Evolutionary conservation across 2,113 vertebrate genomes (phyloP).

Genomic region (Pterophyllum scalare): DNA sequence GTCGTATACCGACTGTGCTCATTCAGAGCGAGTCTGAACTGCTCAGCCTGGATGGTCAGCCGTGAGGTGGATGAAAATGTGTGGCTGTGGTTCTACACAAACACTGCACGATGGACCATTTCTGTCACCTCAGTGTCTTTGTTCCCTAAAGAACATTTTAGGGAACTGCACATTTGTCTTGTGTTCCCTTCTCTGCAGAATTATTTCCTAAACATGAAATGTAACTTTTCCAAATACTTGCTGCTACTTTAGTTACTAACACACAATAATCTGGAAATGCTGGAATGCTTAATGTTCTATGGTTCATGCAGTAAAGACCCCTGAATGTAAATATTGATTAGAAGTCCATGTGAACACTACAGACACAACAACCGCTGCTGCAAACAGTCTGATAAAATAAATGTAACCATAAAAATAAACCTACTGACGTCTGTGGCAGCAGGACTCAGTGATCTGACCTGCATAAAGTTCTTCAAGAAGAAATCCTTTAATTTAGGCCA

Average conservation of each 20-base stretch:
- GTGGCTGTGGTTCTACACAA: no score
- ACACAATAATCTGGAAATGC: not conserved
- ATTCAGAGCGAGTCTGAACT: not conserved
- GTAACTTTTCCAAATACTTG: no score
- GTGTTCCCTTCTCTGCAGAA: not conserved
- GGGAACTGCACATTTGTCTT: not conserved
- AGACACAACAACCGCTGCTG: no score
- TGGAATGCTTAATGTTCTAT: not conserved
- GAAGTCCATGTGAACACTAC: no score
- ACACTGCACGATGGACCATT: not conserved
- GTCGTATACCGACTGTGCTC: fast-evolving
- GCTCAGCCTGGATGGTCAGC: not conserved
- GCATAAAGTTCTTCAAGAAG: no score
- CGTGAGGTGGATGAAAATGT: not conserved
- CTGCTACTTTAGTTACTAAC: no score
- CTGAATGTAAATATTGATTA: no score
- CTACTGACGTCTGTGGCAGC: no score
- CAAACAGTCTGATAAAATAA: not conserved
- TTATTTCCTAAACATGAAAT: no score
- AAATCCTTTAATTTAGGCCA: not conserved
- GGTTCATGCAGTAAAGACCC: no score
- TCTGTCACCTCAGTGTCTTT: not conserved
- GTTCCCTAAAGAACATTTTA: not conserved
- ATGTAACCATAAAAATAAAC: no score
- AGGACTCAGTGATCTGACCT: not conserved